Evolutionary conservation across 1,140 invertebrate species (phyloP).

Genomic region (Macrobrachium rosenbergii): DNA sequence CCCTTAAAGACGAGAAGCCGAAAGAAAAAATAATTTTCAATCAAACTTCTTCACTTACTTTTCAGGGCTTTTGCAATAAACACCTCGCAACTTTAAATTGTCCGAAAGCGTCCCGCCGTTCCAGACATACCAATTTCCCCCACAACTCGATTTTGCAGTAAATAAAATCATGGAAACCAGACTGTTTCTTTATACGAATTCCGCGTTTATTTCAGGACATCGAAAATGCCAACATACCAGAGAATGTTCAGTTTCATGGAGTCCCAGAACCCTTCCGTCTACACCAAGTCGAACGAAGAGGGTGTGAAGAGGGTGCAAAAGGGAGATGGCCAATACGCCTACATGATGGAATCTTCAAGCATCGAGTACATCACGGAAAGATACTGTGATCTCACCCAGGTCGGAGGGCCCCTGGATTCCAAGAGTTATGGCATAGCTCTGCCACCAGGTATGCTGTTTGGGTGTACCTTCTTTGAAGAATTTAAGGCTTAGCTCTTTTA

Average conservation of each 20-base stretch:
- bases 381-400: constrained; percentile 70
- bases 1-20: too few relatives aligned
- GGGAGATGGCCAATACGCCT: constrained; percentile 66
- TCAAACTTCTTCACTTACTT: too few relatives aligned
- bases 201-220: constrained; percentile 73
- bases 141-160: too few relatives aligned
- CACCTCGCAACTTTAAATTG: too few relatives aligned
- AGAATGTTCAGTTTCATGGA: constrained; percentile 76
- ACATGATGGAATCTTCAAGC: constrained; percentile 66
- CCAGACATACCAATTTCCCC: too few relatives aligned
- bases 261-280: constrained; percentile 71
- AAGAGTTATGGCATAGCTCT: constrained; percentile 71
- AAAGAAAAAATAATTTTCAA: too few relatives aligned
- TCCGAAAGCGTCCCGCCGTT: too few relatives aligned
- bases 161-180: too few relatives aligned
- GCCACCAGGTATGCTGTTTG: constrained; percentile 68
- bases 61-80: too few relatives aligned
- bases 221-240: constrained; percentile 71
- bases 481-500: too few relatives aligned
- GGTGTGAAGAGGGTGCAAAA: constrained; percentile 64
- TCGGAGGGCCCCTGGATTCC: constrained; percentile 70
- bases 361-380: constrained; percentile 70
- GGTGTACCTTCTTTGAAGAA: too few relatives aligned
- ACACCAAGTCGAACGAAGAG: constrained; percentile 64
- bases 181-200: too few relatives aligned